Base-by-base conservation (phyloP, 2,888 invertebrate species). In the Ophion obscuratus region DNA sequence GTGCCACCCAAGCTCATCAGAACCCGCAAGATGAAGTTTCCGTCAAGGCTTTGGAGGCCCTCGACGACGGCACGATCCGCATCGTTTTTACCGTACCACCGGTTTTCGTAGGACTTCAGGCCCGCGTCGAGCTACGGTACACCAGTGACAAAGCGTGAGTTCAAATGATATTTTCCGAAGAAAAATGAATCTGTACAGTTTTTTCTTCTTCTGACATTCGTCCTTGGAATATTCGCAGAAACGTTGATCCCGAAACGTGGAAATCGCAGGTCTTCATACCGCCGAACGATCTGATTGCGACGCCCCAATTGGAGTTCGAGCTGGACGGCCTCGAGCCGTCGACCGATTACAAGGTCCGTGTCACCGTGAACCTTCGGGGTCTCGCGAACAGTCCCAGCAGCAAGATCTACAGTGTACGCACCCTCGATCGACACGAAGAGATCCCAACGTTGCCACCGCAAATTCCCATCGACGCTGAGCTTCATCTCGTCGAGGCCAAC, bases 191-290 rank as follows among this genome's bases (percentile, higher is more conserved):
- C 1, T 6, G 7, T 40, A 1, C 0, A 5, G 6, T 40, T 40
- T 40, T 40, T 40, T 78, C 17, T 36, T 57, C 10, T 62, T 2
- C 11, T 20, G 11, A 77, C 53, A 53, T 53, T 53, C 17, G 53
- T 3, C 5, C 53, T 53, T 53, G 3, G 53, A 53, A 17, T 17
- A 17, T 53, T 53, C 4, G 17, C 53, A 77, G 36, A 20, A 96
- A 96, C 88, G 96, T 96, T 85, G 97, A 97, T 89, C 95, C 96
- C 17, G 95, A 96, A 0, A 96, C 95, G 7, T 98, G 98, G 98
- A 96, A 97, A 89, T 96, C 97, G 0, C 97, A 98, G 95, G 97
- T 97, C 24, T 97, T 98, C 91, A 97, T 98, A 0, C 98, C 98
- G 14, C 97, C 97, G 0, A 97, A 97, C 89, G 98, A 98, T 92